These are phyloP conservation scores for Diadumene lineata DNA, from an alignment of 92 coral and sea anemone genomes.

Conservation along the genomic window DNA sequence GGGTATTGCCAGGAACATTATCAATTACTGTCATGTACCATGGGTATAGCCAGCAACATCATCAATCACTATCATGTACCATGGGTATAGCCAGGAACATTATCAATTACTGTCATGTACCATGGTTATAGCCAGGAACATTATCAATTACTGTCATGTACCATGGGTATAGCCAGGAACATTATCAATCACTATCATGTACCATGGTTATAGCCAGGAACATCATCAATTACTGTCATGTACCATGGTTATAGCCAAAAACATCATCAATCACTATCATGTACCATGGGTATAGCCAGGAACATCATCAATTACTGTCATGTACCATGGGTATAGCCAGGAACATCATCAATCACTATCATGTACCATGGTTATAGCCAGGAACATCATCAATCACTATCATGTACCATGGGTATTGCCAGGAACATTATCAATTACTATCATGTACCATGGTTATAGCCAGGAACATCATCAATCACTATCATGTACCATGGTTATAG, in stretches of 20 bases:
- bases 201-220: neutral
- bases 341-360: neutral
- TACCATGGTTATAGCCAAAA: neutral
- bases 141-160: too few relatives aligned
- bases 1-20: neutral
- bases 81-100: neutral
- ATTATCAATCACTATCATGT: too few relatives aligned
- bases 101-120: neutral
- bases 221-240: neutral
- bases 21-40: too few relatives aligned
- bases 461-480: neutral
- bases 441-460: neutral
- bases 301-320: too few relatives aligned
- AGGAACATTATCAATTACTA: too few relatives aligned
- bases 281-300: neutral
- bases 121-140: neutral
- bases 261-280: too few relatives aligned
- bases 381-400: too few relatives aligned
- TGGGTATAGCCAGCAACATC: constrained; percentile 59
- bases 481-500: neutral
- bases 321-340: neutral
- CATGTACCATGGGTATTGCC: neutral
- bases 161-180: neutral
- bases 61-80: too few relatives aligned
- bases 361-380: neutral